phyloP scores from a whole-genome alignment of 2,113 vertebrate genomes.

The Clupea harengus region DNA sequence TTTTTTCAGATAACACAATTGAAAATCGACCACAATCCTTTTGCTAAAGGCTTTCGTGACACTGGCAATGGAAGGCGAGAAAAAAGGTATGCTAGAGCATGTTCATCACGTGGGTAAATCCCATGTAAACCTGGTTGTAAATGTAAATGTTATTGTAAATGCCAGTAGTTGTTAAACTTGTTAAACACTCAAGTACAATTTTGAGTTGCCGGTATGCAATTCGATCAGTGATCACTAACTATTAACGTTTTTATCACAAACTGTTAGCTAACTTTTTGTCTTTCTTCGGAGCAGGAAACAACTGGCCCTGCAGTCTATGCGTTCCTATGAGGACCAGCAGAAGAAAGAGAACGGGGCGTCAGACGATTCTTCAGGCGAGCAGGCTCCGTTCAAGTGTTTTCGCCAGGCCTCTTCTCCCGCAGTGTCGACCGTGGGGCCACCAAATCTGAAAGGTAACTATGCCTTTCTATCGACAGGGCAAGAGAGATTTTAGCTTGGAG shows the following conservation, averaged over 20 bases:
- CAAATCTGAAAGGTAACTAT: slow-evolving; percentile 86
- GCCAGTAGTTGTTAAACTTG: not conserved
- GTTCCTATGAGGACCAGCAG: slow-evolving; percentile 92
- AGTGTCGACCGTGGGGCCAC: slow-evolving; percentile 84
- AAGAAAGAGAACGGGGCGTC: slow-evolving; percentile 92
- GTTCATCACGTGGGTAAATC: not conserved
- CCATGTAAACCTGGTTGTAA: not conserved
- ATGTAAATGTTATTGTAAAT: not conserved
- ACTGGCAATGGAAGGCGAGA: slow-evolving; percentile 96
- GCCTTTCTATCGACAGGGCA: not conserved
- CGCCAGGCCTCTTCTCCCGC: slow-evolving; percentile 86
- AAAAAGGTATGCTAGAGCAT: slow-evolving; percentile 78
- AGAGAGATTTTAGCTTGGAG: not conserved
- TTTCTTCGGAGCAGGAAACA: slow-evolving; percentile 80
- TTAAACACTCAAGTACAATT: not conserved
- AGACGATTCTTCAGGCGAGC: slow-evolving; percentile 93
- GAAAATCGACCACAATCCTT: slow-evolving; percentile 99
- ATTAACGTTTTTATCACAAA: not conserved
- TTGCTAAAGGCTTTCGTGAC: slow-evolving; percentile 98
- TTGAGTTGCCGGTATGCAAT: not conserved
- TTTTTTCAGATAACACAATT: slow-evolving; percentile 90
- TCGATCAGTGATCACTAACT: not conserved
- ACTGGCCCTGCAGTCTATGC: slow-evolving; percentile 93
- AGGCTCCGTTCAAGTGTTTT: slow-evolving; percentile 88
- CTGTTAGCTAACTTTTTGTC: not conserved